Percentiles rank a stretch among this genome's conserved stretches.
Evolutionary conservation across 92 coral and sea anemone genomes (phyloP).

Genomic region (Parazoanthus atlanticus): DNA sequence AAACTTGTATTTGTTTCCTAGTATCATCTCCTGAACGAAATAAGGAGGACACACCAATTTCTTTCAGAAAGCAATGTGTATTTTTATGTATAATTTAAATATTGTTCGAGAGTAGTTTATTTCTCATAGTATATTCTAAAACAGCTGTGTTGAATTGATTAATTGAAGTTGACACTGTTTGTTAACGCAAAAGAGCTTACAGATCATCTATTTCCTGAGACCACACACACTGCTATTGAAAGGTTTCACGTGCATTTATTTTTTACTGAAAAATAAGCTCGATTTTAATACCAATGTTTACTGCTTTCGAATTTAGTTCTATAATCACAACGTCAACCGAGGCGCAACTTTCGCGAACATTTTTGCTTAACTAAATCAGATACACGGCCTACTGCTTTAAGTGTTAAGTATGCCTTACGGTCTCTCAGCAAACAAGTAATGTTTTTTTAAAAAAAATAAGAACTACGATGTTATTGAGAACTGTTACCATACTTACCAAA

Average conservation of each 20-base stretch:
- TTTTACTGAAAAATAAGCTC: background rate
- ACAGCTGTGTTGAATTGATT: background rate
- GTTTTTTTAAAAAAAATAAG: background rate
- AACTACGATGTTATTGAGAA: background rate
- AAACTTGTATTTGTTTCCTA: background rate
- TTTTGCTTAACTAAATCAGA: background rate
- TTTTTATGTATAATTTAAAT: background rate
- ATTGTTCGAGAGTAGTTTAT: background rate
- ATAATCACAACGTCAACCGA: too few species aligned
- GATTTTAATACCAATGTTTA: background rate
- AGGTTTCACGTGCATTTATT: background rate
- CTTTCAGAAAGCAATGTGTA: background rate
- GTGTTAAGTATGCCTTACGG: background rate
- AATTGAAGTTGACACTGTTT: background rate
- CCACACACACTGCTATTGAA: background rate
- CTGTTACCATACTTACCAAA: background rate
- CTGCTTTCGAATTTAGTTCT: background rate
- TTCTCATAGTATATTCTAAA: background rate
- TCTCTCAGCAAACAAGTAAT: background rate
- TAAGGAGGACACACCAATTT: background rate
- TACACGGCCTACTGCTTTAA: background rate
- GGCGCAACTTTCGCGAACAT: background rate
- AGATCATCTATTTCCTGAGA: background rate
- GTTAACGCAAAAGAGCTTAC: background rate
- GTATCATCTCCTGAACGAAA: background rate